Evolutionary conservation across 1,140 invertebrate species (phyloP), one percentile per base, ranked within the genome.

Genomic region (Battus philenor): DNA sequence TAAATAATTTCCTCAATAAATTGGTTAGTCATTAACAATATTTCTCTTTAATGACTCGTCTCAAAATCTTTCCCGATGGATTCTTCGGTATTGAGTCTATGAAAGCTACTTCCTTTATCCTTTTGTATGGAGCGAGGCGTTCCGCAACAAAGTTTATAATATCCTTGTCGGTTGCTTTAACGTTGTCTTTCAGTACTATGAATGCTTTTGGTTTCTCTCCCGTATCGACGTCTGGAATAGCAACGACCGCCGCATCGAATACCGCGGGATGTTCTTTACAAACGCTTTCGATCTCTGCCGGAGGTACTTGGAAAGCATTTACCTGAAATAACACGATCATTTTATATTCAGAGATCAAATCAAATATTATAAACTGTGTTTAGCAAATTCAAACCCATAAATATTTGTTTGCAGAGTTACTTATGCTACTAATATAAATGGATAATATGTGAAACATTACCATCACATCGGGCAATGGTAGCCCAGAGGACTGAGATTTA

Each of bases 201-300:
- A 91, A 92, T 1, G 92, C 93, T 55, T 89, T 90, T 0, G 95
- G 94, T 8, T 90, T 86, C 84, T 97, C 95, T 2, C 95, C 95
- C 41, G 82, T 86, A 29, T 81, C 86, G 4, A 81, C 76, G 72
- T 97, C 90, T 0, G 93, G 91, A 33, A 95, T 80, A 1, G 95
- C 95, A 54, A 97, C 88, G 0, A 98, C 95, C 2, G 93, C 94
- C 0, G 91, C 94, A 67, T 97, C 95, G 10, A 83, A 64, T 1
- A 98, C 87, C 26, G 87, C 89, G 0, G 92, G 90, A 81, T 96
- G 93, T 43, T 87, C 88, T 47, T 93, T 88, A 5, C 97, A 66
- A 4, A 96, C 54, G 8, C 88, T 91, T 86, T 98, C 96, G 12
- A 98, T 68, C 75, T 97, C 95, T 0, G 95, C 94, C 8, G 96